These are phyloP conservation scores for Tragelaphus imberbis DNA, from an alignment of 2,113 vertebrate species.

Conservation along the genomic window DNA sequence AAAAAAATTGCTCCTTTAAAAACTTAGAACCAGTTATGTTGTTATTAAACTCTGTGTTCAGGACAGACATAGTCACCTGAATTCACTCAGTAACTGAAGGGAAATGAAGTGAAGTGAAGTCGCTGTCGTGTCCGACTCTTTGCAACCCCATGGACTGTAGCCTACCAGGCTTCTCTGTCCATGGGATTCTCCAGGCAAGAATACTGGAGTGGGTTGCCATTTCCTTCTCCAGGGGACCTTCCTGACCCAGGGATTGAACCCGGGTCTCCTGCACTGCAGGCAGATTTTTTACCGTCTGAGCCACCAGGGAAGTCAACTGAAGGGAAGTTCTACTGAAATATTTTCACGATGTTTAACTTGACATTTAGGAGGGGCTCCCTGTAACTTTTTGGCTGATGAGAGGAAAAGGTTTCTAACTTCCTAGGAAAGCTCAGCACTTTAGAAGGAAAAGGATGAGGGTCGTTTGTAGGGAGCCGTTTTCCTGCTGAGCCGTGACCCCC, in stretches of 20 bases:
- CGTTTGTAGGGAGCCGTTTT: neutral
- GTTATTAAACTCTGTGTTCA: neutral
- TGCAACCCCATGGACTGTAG: too few relatives aligned
- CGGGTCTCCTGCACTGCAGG: too few relatives aligned
- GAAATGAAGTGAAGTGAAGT: neutral
- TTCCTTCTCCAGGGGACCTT: too few relatives aligned
- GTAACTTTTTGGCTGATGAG: neutral
- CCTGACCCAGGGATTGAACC: too few relatives aligned
- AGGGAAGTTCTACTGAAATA: neutral
- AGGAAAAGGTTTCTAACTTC: neutral
- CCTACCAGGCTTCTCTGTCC: too few relatives aligned
- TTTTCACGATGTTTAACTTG: neutral
- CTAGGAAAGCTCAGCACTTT: neutral
- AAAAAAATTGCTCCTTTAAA: neutral
- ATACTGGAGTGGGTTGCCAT: too few relatives aligned
- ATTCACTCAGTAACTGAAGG: neutral
- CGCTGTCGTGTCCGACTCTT: too few relatives aligned
- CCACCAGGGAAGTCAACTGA: neutral
- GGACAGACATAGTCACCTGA: neutral
- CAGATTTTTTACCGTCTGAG: too few relatives aligned
- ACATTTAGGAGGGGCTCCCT: neutral
- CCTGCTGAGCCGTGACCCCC: neutral
- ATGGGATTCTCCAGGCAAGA: too few relatives aligned
- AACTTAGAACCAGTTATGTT: neutral
- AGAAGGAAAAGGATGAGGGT: neutral